A percentile compares a stretch with the other conserved stretches of the same genome.
These are phyloP conservation scores for Spheniscus mendiculus DNA, from an alignment of 2,113 vertebrate species.

Conservation along the genomic window DNA sequence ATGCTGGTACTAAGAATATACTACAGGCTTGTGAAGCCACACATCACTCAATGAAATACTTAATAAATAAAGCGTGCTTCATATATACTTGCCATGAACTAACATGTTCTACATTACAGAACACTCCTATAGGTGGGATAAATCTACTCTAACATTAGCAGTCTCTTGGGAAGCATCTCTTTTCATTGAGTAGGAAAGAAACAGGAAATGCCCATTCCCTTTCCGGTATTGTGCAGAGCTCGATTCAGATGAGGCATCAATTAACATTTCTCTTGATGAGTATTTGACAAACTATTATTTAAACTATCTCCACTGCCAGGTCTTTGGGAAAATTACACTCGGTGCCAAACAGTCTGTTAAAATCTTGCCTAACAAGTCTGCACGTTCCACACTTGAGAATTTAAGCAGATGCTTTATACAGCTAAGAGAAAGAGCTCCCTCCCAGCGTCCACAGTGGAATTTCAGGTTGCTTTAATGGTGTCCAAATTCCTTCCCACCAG, in stretches of 20 bases:
- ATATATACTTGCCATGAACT: background rate
- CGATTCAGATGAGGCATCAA: slow-evolving; percentile 54
- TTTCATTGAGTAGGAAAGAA: background rate
- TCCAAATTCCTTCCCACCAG: background rate
- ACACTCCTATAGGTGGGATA: background rate
- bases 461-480: background rate
- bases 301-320: slow-evolving; percentile 72
- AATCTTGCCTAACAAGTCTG: slow-evolving; percentile 62
- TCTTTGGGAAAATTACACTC: slow-evolving; percentile 64
- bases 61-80: background rate
- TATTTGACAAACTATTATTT: slow-evolving; percentile 75
- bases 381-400: slow-evolving; percentile 53
- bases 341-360: slow-evolving; percentile 75
- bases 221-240: background rate
- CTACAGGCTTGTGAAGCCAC: background rate
- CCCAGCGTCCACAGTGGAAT: slow-evolving; percentile 1
- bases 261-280: slow-evolving; percentile 65
- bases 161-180: background rate
- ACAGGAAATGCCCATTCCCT: slow-evolving; percentile 3
- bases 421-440: slow-evolving; percentile 26
- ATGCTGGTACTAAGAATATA: too few species aligned
- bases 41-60: background rate
- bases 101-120: background rate
- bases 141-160: background rate
- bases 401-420: slow-evolving; percentile 66